These are phyloP conservation scores for Melieria omissa DNA, from an alignment of 2,888 invertebrate species.

Conservation along the genomic window DNA sequence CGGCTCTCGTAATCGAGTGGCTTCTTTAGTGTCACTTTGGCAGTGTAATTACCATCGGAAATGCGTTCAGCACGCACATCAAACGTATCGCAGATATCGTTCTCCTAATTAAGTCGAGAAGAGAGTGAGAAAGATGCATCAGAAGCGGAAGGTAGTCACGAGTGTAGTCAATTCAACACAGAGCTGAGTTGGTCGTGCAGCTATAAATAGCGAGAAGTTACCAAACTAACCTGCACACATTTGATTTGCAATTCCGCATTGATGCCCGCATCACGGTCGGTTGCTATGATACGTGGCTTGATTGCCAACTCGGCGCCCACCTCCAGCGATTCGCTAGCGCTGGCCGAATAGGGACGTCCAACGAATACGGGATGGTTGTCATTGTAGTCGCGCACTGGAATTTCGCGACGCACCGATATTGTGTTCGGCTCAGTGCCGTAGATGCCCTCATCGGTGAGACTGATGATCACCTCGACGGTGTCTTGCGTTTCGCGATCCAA, in stretches of 20 bases:
- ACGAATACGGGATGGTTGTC: constrained; percentile 83
- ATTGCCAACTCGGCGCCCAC: constrained; percentile 73
- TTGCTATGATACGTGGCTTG: constrained; percentile 73
- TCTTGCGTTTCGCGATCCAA: constrained; percentile 79
- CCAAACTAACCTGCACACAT: constrained; percentile 70
- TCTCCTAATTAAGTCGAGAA: constrained; percentile 63
- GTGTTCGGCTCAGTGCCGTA: constrained; percentile 81
- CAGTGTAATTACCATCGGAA: constrained; percentile 77
- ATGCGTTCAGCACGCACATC: constrained; percentile 74
- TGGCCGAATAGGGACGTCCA: constrained; percentile 78
- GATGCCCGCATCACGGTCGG: constrained; percentile 78
- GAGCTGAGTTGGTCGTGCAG: neutral
- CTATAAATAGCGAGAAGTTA: neutral
- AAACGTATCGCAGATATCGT: constrained; percentile 78
- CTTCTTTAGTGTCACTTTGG: constrained; percentile 74
- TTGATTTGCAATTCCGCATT: constrained; percentile 77
- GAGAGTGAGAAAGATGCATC: too few relatives aligned
- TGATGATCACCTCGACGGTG: constrained; percentile 81
- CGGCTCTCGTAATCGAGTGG: constrained; percentile 82
- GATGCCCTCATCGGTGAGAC: constrained; percentile 81
- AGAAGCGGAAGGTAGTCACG: too few relatives aligned
- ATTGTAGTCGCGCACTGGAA: constrained; percentile 82
- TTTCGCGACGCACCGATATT: constrained; percentile 79
- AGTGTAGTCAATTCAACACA: neutral
- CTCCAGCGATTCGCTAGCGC: constrained; percentile 75